Conservation (phyloP, 2,113 vertebrate genomes). For the Equus przewalskii region DNA sequence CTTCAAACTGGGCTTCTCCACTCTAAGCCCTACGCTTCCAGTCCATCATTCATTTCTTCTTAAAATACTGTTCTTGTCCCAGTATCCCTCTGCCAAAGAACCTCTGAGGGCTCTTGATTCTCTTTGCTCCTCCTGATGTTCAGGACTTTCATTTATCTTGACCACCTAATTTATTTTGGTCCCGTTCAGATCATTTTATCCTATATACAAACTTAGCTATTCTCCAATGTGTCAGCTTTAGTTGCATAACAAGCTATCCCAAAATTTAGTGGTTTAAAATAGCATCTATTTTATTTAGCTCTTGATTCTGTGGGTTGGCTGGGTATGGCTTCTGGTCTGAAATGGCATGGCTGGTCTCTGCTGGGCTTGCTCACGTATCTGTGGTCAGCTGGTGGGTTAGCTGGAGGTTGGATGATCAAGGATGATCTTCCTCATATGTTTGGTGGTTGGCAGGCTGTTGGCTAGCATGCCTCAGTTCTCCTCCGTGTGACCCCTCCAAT, state of each 20-base stretch:
- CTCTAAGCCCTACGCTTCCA: background rate
- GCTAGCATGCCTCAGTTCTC: background rate
- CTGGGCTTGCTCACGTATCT: background rate
- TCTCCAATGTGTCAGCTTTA: background rate
- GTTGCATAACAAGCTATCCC: constrained; percentile 8
- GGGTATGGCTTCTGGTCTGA: background rate
- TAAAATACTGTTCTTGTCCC: background rate
- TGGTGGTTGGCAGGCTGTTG: background rate
- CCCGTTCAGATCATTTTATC: background rate
- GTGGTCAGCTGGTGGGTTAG: background rate
- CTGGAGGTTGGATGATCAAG: background rate
- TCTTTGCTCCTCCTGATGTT: background rate
- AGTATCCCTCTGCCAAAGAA: background rate
- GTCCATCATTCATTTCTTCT: constrained; percentile 17
- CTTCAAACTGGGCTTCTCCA: background rate
- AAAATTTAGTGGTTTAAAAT: constrained; percentile 14
- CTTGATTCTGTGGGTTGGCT: background rate
- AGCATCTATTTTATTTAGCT: constrained; percentile 14
- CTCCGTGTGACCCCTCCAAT: background rate
- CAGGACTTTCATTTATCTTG: constrained; percentile 16
- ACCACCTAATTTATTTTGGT: constrained; percentile 20
- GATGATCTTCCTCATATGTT: background rate
- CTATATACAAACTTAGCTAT: constrained; percentile 35
- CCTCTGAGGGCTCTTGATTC: background rate
- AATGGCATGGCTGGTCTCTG: background rate